These are phyloP conservation scores for Notechis scutatus DNA, from an alignment of 2,113 vertebrate species.

Conservation along the genomic window DNA sequence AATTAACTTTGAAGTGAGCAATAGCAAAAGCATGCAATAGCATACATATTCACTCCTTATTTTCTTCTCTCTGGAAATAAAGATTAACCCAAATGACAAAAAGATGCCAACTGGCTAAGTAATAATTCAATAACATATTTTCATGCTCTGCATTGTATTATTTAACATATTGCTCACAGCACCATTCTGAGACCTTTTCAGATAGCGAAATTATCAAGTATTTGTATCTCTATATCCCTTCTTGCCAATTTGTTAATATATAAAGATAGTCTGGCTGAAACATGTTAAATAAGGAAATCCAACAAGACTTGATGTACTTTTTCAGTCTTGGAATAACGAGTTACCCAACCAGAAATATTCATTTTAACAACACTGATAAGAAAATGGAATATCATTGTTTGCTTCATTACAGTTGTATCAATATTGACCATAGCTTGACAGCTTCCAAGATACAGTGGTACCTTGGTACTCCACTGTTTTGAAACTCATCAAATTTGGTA, in stretches of 20 bases:
- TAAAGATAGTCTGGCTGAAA: conserved; percentile 35
- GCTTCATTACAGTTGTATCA: conserved; percentile 22
- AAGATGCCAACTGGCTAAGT: conserved; percentile 50
- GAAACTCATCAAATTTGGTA: background rate
- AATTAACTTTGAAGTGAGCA: conserved; percentile 45
- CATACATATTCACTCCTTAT: conserved; percentile 42
- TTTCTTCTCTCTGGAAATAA: conserved; percentile 43
- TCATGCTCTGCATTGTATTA: conserved; percentile 35
- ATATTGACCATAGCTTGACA: background rate
- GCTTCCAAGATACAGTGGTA: background rate
- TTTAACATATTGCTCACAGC: conserved; percentile 57
- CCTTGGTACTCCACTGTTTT: background rate
- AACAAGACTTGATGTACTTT: background rate
- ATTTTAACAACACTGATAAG: background rate
- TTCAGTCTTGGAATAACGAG: background rate
- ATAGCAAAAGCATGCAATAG: conserved; percentile 48
- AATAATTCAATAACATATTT: conserved; percentile 47
- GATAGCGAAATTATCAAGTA: conserved; percentile 38
- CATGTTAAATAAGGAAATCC: conserved; percentile 29
- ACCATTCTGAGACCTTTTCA: conserved; percentile 42
- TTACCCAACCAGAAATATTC: conserved; percentile 7
- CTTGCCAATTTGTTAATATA: conserved; percentile 24
- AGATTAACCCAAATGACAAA: conserved; percentile 34
- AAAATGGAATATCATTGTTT: conserved; percentile 29
- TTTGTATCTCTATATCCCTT: conserved; percentile 41